Evolutionary conservation across 1,140 invertebrate species (phyloP).

Genomic region (Temnothorax longispinosus): DNA sequence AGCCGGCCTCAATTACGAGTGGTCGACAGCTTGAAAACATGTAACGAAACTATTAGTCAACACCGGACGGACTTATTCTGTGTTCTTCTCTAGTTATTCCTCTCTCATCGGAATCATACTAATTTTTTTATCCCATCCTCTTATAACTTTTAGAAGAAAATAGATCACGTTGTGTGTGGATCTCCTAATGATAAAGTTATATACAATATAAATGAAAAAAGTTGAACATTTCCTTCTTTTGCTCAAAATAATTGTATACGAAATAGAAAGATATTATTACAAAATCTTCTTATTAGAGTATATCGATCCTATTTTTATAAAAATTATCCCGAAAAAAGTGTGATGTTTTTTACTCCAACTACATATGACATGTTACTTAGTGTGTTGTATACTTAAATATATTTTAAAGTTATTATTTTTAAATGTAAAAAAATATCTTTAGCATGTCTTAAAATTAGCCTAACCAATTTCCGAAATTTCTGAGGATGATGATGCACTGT

Average conservation of each 20-base stretch:
- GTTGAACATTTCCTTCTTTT: neutral
- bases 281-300: neutral
- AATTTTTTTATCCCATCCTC: neutral
- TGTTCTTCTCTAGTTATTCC: neutral
- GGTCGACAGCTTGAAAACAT: conserved; percentile 9
- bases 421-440: neutral
- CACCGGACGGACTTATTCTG: neutral
- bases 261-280: neutral
- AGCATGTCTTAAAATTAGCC: neutral
- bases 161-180: too few species aligned
- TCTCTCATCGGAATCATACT: neutral
- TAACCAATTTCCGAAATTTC: neutral
- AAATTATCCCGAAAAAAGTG: neutral
- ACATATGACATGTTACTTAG: neutral
- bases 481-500: neutral
- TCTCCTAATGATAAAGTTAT: neutral
- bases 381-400: neutral
- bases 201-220: neutral
- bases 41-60: conserved; percentile 11
- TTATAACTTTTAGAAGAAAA: neutral
- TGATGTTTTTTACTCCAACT: neutral
- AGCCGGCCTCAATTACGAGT: neutral
- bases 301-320: neutral
- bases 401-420: neutral
- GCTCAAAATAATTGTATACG: neutral